phyloP scores from a whole-genome alignment of 2,888 invertebrate species.

The Aleiodes leptofemur region DNA sequence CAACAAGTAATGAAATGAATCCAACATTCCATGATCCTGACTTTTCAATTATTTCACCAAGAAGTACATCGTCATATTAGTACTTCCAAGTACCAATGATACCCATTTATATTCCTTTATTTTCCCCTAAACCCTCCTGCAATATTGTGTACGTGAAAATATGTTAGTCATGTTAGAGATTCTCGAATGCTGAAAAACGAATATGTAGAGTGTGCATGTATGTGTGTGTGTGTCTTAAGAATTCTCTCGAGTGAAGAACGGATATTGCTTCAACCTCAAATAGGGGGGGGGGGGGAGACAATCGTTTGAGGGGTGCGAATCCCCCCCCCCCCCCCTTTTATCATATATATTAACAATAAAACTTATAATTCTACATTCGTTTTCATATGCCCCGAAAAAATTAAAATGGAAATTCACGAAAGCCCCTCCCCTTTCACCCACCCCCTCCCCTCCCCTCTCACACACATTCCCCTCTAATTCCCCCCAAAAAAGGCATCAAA shows the following conservation, averaged over 20 bases:
- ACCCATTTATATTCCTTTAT: conserved; percentile 47
- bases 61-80: conserved; percentile 54
- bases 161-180: conserved; percentile 54
- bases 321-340: conserved; percentile 49
- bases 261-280: conserved; percentile 50
- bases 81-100: conserved; percentile 50
- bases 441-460: not conserved
- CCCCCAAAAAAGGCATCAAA: not conserved
- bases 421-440: no score
- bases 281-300: conserved; percentile 49
- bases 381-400: conserved; percentile 47
- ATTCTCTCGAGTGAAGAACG: conserved; percentile 54
- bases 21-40: conserved; percentile 30
- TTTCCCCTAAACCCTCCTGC: conserved; percentile 49
- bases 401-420: conserved; percentile 60
- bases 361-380: conserved; percentile 57
- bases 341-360: conserved; percentile 65
- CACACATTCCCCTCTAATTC: not conserved
- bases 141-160: conserved; percentile 60
- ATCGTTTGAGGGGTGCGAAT: conserved; percentile 53
- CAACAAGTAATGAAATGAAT: not conserved
- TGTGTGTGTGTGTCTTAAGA: conserved; percentile 46
- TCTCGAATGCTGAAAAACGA: conserved; percentile 29
- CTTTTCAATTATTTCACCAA: conserved; percentile 43
- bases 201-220: conserved; percentile 3